Percentiles rank a stretch among this genome's conserved stretches.
phyloP scores from a whole-genome alignment of 2,113 vertebrate species.

The Chauna torquata region DNA sequence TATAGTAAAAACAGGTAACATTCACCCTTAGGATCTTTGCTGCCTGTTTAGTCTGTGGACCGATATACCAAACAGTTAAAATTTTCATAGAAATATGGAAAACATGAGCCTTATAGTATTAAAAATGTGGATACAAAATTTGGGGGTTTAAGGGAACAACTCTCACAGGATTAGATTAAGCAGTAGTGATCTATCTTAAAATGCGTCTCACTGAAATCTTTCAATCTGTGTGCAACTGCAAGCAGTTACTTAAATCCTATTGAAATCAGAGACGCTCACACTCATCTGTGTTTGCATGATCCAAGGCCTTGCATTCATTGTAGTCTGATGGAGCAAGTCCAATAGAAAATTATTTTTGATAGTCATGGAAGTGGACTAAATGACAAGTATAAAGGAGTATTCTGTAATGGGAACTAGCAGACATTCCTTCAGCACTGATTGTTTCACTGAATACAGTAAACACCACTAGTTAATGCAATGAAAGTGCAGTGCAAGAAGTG shows the following conservation, averaged over 20 bases:
- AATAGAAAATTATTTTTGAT: background rate
- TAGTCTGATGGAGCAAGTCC: background rate
- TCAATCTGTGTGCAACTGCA: background rate
- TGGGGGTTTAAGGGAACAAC: background rate
- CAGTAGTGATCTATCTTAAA: background rate
- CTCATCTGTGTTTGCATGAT: background rate
- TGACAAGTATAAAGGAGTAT: background rate
- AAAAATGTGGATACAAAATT: background rate
- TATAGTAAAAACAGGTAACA: background rate
- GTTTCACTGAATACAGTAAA: background rate
- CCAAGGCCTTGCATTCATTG: background rate
- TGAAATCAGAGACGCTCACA: background rate
- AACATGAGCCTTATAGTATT: background rate
- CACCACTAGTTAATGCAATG: background rate
- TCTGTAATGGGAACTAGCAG: background rate
- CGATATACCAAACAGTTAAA: background rate
- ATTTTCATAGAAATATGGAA: background rate
- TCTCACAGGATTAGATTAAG: background rate
- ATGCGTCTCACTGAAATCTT: background rate
- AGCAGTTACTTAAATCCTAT: background rate
- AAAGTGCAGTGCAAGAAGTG: background rate
- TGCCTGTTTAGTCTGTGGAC: background rate
- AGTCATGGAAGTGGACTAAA: background rate
- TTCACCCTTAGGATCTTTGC: background rate
- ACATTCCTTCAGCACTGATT: background rate